Conservation (phyloP, 2,888 invertebrate genomes). For the Leuctra nigra region DNA sequence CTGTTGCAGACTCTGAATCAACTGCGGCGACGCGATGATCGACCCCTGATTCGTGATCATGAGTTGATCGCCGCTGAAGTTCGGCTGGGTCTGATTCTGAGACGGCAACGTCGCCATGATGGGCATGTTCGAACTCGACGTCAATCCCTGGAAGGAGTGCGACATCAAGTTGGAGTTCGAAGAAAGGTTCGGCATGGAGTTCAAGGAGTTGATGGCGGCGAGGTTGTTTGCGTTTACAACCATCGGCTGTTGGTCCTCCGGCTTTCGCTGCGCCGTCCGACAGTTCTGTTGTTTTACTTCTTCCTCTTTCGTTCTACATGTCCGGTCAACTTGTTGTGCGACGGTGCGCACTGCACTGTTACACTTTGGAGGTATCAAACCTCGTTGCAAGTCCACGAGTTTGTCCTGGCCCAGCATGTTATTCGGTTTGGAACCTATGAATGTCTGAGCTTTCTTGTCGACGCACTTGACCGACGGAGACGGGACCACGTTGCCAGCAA, state of each 20-base stretch:
- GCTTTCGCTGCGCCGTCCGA: background rate
- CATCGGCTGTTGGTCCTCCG: background rate
- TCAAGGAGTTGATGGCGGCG: background rate
- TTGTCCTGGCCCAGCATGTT: too few species aligned
- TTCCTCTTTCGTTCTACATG: background rate
- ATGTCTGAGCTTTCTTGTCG: background rate
- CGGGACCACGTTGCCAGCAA: background rate
- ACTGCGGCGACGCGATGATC: constrained; percentile 24
- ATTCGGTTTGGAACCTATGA: background rate
- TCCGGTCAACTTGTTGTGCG: background rate
- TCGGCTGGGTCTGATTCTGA: background rate
- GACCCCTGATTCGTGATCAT: constrained; percentile 27
- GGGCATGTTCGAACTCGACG: constrained; percentile 21
- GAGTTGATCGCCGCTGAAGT: constrained; percentile 24
- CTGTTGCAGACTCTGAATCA: constrained; percentile 25
- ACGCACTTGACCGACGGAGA: background rate
- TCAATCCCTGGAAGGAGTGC: constrained; percentile 23
- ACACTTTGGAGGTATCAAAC: background rate
- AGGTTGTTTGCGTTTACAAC: too few species aligned
- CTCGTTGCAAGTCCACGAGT: too few species aligned
- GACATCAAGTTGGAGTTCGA: background rate
- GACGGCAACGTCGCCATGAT: constrained; percentile 21
- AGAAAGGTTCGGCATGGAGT: background rate
- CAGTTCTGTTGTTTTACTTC: background rate
- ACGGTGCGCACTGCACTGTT: background rate